phyloP scores from a whole-genome alignment of 2,797 vertebrate species.

The Epinephelus malabaricus region DNA sequence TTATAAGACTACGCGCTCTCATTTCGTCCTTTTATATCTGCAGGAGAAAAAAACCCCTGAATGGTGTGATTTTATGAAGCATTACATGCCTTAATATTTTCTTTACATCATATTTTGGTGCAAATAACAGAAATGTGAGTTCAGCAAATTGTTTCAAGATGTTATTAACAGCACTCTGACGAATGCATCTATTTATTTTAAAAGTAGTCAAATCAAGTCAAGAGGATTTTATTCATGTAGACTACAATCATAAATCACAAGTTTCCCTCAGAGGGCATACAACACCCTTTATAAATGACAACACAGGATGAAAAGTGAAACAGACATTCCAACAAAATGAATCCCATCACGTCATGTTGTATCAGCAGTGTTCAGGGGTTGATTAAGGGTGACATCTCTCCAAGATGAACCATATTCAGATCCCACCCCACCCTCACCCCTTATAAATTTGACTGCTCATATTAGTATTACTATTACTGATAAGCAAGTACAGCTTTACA shows the following conservation, averaged over 20 bases:
- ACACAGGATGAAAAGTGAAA: neutral
- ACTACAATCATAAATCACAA: neutral
- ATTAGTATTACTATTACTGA: too few species aligned
- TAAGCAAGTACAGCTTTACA: too few species aligned
- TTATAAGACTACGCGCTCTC: slow-evolving; percentile 5
- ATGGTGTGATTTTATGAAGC: neutral
- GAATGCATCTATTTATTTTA: neutral
- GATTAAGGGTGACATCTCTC: too few species aligned
- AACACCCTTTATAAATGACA: neutral
- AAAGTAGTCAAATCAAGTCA: neutral
- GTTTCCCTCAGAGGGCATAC: neutral
- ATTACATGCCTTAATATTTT: neutral
- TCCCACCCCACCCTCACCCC: too few species aligned
- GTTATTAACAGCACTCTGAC: neutral
- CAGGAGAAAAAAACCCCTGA: neutral
- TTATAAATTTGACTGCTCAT: too few species aligned
- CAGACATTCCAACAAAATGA: neutral
- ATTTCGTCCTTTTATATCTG: slow-evolving; percentile 20
- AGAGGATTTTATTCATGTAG: neutral
- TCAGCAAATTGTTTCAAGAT: neutral
- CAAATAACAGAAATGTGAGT: neutral
- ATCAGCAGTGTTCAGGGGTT: too few species aligned
- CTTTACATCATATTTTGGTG: neutral
- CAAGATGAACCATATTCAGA: too few species aligned
- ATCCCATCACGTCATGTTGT: neutral